Conservation (phyloP, 23 tunicate species). For the Trididemnum clinides region DNA sequence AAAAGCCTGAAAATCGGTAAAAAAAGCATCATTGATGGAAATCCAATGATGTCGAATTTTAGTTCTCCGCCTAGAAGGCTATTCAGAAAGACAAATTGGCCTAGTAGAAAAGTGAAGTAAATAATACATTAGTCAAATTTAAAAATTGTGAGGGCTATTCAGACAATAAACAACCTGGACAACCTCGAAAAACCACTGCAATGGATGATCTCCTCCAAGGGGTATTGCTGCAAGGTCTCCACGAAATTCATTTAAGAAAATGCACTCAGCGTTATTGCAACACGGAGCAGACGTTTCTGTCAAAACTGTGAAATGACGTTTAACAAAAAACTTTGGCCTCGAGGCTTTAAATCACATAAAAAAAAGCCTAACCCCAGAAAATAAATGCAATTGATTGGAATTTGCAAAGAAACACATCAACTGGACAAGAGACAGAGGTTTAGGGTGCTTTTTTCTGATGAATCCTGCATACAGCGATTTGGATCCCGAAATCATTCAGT, state of each 20-base stretch:
- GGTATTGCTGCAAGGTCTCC: slow-evolving; percentile 13
- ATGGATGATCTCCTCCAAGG: slow-evolving; percentile 7
- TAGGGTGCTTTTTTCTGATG: slow-evolving; percentile 20
- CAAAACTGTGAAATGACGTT: slow-evolving; percentile 28
- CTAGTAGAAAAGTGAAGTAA: background rate
- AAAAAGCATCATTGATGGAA: slow-evolving; percentile 4
- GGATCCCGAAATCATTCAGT: slow-evolving; percentile 14
- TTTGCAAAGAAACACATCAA: slow-evolving; percentile 5
- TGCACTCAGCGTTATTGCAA: background rate
- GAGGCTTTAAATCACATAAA: background rate
- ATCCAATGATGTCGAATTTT: slow-evolving; percentile 17
- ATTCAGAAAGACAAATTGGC: slow-evolving; percentile 18
- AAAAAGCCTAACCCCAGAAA: slow-evolving; percentile 8
- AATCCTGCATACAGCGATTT: slow-evolving; percentile 31
- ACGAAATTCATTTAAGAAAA: slow-evolving; percentile 16
- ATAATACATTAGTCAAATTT: slow-evolving; percentile 12
- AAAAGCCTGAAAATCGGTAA: slow-evolving; percentile 14
- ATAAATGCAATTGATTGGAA: background rate
- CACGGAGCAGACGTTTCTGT: background rate
- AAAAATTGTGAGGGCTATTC: background rate
- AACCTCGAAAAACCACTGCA: slow-evolving; percentile 22
- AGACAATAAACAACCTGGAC: slow-evolving; percentile 13
- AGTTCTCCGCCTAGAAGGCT: slow-evolving; percentile 24
- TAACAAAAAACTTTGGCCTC: slow-evolving; percentile 21
- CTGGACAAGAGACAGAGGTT: slow-evolving; percentile 19